Evolutionary conservation across 2,113 vertebrate species (phyloP).

Genomic region (Sitta europaea): DNA sequence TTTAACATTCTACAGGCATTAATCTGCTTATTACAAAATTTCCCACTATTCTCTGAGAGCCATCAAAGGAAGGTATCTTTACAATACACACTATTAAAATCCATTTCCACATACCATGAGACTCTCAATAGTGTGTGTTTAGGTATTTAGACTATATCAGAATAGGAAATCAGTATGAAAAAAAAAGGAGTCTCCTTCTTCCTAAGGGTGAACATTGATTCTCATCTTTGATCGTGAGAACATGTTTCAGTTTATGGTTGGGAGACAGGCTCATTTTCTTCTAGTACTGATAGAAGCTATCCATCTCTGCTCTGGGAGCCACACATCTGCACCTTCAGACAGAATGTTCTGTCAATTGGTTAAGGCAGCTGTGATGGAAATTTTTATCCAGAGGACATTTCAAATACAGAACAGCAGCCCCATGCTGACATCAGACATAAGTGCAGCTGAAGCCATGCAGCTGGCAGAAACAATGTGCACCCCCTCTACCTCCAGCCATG

Average conservation of each 20-base stretch:
- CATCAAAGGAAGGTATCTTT: not conserved
- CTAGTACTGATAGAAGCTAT: not conserved
- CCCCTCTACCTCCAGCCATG: not conserved
- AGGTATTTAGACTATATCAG: not conserved
- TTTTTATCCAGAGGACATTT: slow-evolving; percentile 48
- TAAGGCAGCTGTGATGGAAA: slow-evolving; percentile 47
- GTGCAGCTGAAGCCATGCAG: not conserved
- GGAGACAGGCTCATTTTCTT: slow-evolving; percentile 13
- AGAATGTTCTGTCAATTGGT: slow-evolving; percentile 22
- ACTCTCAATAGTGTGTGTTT: not conserved
- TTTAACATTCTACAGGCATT: not conserved
- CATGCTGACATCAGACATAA: slow-evolving; percentile 15
- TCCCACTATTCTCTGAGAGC: not conserved
- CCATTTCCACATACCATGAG: not conserved
- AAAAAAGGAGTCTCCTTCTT: not conserved
- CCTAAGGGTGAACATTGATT: not conserved
- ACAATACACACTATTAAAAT: not conserved
- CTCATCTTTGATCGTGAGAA: not conserved
- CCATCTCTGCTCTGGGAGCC: slow-evolving; percentile 18
- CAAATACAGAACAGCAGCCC: slow-evolving; percentile 2
- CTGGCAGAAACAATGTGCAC: not conserved
- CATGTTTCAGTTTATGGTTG: not conserved
- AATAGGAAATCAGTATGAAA: not conserved
- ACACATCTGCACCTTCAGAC: slow-evolving; percentile 22
- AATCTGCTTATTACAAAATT: not conserved